Evolutionary conservation across 2,797 vertebrate genomes (phyloP).

Genomic region (Miichthys miiuy): DNA sequence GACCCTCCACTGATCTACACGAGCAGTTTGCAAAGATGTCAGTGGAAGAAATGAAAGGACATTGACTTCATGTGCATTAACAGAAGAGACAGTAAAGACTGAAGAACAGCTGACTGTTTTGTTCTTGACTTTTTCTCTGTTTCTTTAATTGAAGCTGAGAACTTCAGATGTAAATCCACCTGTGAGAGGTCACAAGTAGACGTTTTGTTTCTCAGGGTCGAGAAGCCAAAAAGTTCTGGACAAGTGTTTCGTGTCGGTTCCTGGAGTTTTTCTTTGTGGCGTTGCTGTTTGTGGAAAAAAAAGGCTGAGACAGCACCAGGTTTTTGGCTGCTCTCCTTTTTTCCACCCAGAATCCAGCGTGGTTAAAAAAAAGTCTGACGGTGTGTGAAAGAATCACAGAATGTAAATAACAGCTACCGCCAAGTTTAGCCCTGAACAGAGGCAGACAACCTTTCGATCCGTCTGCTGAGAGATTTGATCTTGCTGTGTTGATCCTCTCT

Average conservation of each 20-base stretch:
- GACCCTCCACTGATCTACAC: no score
- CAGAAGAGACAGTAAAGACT: not conserved
- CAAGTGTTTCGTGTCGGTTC: not conserved
- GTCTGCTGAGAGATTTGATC: not conserved
- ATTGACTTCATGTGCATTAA: not conserved
- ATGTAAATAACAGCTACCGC: not conserved
- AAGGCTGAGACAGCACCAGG: constrained; percentile 31
- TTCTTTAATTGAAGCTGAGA: not conserved
- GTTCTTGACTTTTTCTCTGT: no score
- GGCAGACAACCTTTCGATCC: not conserved
- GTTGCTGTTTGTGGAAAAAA: constrained; percentile 36
- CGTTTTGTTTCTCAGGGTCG: not conserved
- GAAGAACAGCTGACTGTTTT: not conserved
- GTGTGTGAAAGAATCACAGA: not conserved
- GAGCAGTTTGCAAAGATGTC: no score
- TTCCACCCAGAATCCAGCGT: constrained; percentile 19
- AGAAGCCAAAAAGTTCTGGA: not conserved
- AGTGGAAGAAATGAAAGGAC: no score
- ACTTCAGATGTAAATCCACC: not conserved
- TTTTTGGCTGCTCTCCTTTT: constrained; percentile 25
- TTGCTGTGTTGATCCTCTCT: not conserved
- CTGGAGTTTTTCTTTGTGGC: constrained; percentile 12
- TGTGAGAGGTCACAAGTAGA: not conserved
- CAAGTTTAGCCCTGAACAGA: not conserved
- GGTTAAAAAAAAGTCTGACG: constrained; percentile 17